Evolutionary conservation across 2,797 vertebrate genomes (phyloP).

Genomic region (Epinephelus malabaricus): DNA sequence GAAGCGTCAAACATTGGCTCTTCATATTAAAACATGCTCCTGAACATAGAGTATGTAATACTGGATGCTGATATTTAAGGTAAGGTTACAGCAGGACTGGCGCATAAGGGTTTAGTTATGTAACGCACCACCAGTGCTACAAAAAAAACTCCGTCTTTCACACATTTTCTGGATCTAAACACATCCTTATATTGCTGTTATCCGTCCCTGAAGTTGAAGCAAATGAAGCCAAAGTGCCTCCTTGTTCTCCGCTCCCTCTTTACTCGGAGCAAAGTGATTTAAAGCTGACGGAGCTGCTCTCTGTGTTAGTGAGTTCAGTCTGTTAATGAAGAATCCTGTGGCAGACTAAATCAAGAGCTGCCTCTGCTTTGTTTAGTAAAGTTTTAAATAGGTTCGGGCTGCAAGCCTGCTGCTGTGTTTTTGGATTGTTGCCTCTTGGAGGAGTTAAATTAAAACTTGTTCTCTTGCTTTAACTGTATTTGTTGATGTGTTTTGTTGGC

Average conservation of each 20-base stretch:
- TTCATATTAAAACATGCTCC: not conserved
- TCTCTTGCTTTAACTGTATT: constrained; percentile 15
- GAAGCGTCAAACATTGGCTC: not conserved
- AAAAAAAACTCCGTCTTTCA: constrained; percentile 8
- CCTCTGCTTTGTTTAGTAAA: constrained; percentile 46
- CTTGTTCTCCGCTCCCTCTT: constrained; percentile 28
- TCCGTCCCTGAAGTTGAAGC: constrained; percentile 39
- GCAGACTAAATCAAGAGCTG: constrained; percentile 62
- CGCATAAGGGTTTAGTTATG: constrained; percentile 15
- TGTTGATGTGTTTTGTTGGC: not conserved
- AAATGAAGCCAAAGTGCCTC: constrained; percentile 49
- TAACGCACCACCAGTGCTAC: constrained; percentile 9
- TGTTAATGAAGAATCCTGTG: constrained; percentile 55
- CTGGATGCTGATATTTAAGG: constrained; percentile 20
- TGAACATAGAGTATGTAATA: not conserved
- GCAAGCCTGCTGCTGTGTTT: constrained; percentile 1
- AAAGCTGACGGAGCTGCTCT: constrained; percentile 45
- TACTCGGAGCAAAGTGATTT: constrained; percentile 24
- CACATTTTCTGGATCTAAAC: constrained; percentile 30
- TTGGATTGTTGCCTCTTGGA: constrained; percentile 9
- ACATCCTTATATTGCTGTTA: constrained; percentile 12
- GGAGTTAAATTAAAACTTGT: not conserved
- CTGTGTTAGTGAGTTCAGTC: constrained; percentile 20
- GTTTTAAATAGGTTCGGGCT: constrained; percentile 45
- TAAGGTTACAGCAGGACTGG: not conserved